These are phyloP conservation scores for Pedicia rivosa DNA, from an alignment of 2,888 invertebrate species.

Conservation along the genomic window DNA sequence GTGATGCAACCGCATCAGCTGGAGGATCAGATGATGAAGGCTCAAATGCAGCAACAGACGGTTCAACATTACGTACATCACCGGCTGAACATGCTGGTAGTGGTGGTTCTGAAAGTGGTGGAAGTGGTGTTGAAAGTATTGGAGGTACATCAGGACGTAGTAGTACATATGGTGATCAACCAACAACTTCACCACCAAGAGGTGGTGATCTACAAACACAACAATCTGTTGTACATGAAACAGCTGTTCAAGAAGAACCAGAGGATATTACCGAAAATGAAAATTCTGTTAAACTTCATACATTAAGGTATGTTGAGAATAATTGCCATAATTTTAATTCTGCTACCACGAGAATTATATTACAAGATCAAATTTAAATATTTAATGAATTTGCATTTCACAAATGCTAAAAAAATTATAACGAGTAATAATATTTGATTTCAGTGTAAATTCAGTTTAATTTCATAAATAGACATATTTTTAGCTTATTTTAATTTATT, in stretches of 20 bases:
- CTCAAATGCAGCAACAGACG: slow-evolving; percentile 88
- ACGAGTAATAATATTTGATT: too few relatives aligned
- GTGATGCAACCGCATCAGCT: slow-evolving; percentile 70
- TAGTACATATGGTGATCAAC: slow-evolving; percentile 69
- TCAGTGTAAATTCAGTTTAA: too few relatives aligned
- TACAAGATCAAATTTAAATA: too few relatives aligned
- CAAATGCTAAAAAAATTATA: too few relatives aligned
- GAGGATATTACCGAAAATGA: slow-evolving; percentile 25
- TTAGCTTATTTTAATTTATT: too few relatives aligned
- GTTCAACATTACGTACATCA: slow-evolving; percentile 75
- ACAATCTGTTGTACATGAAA: slow-evolving; percentile 15
- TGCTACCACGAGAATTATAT: too few relatives aligned
- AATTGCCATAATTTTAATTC: not conserved
- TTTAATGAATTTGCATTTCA: too few relatives aligned
- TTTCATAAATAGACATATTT: too few relatives aligned
- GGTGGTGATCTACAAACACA: slow-evolving; percentile 13
- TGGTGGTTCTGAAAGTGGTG: slow-evolving; percentile 76
- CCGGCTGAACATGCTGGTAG: slow-evolving; percentile 61
- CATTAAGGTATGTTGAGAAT: slow-evolving; percentile 18
- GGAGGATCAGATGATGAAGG: slow-evolving; percentile 89
- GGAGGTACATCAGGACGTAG: slow-evolving; percentile 90
- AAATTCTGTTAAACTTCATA: slow-evolving; percentile 25
- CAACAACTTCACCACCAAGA: slow-evolving; percentile 26
- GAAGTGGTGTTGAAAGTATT: slow-evolving; percentile 82
- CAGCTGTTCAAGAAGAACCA: slow-evolving; percentile 19